Base-by-base conservation (phyloP, 2,888 invertebrate genomes). In the Sthenelais limicola region DNA sequence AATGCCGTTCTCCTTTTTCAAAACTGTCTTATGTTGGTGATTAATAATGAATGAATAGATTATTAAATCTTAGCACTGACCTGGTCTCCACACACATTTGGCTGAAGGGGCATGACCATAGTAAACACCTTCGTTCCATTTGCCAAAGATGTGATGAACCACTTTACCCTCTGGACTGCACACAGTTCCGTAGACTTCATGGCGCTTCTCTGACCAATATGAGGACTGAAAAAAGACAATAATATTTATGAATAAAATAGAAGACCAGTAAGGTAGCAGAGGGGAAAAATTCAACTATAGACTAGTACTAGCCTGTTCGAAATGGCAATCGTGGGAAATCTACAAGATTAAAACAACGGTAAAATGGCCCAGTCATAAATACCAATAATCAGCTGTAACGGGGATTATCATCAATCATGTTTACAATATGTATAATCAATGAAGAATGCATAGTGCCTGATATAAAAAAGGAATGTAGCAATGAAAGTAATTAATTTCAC, bases 121-220 rank as follows among this genome's bases (percentile, higher is more conserved):
- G 85, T 92, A 92, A 68, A 94, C 88, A 0, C 93, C 93, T 83
- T 94, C 94, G 71, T 93, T 93, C 94, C 94, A 94, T 86, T 93
- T 92, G 0, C 94, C 94, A 86, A 92, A 92, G 67, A 94, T 88
- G 71, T 91, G 90, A 74, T 91, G 87, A 79, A 92, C 89, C 12
- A 91, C 89, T 82, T 88, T 89, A 0, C 91, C 92, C 5, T 90
- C 90, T 68, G 90, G 90, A 77, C 90, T 90, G 21, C 89, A 85
- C 2, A 91, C 90, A 21, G 87, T 87, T 18, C 94, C 94, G 77
- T 91, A 91, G 35, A 94, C 92, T 89, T 94, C 94, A 87, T 94
- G 93, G 2, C 92, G 89, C 81, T 92, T 92, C 73, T 92, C 91
- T 2, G 94, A 93, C 92, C 93, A 94, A 81, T 94, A 93, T 76